phyloP scores from a whole-genome alignment of 2,888 invertebrate genomes.

The Magallana nippona region DNA sequence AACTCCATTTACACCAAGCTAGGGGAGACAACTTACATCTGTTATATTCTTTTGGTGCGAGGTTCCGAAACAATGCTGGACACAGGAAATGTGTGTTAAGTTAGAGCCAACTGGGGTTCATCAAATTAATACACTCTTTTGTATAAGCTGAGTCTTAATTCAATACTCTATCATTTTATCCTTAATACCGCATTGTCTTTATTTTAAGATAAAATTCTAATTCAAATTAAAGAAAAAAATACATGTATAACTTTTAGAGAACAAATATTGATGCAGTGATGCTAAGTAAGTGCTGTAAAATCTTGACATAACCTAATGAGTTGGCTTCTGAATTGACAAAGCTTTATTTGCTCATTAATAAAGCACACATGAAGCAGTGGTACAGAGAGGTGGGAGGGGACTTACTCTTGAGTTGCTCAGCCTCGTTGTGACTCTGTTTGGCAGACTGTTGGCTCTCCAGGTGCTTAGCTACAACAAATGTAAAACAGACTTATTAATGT shows the following conservation, averaged over 20 bases:
- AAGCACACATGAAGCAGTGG: not conserved
- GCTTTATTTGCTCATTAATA: not conserved
- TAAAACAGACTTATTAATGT: no score
- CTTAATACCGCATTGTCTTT: no score
- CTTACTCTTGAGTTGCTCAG: constrained; percentile 81
- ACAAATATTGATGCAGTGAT: no score
- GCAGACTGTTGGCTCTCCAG: constrained; percentile 80
- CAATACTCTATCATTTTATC: no score
- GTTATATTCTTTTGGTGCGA: constrained; percentile 32
- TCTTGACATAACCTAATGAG: no score
- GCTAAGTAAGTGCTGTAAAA: not conserved
- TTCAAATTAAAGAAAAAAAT: not conserved
- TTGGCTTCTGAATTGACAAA: not conserved
- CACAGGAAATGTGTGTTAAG: constrained; percentile 17
- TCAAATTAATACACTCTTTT: not conserved
- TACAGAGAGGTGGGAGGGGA: not conserved
- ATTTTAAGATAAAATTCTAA: not conserved
- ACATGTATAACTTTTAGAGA: no score
- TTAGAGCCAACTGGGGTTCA: not conserved
- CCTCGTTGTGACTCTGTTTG: constrained; percentile 82
- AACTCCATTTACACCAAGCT: constrained; percentile 26
- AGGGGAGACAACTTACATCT: constrained; percentile 36
- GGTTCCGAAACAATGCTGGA: constrained; percentile 26
- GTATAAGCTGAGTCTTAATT: not conserved
- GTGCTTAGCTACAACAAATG: constrained; percentile 69